Evolutionary conservation across 2,797 vertebrate species (phyloP), one percentile per base, ranked within the genome.

Genomic region (Triplophysa yarkandensis): DNA sequence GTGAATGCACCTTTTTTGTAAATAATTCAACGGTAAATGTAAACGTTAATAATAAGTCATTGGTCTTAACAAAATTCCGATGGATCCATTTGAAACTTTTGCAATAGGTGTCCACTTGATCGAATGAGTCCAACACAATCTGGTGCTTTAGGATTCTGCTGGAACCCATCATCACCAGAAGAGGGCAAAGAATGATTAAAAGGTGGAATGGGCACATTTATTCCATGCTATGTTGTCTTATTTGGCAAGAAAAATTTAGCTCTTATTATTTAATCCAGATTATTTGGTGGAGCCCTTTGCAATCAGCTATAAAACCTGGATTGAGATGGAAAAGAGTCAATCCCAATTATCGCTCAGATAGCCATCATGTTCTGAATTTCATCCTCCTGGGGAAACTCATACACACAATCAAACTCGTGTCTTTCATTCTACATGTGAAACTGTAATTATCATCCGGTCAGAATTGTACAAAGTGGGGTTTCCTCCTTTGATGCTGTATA

Each of bases 181-280:
- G 77, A 71, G 80, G 71, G 80, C 72, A 74, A 43, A 76, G 6
- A 10, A 68, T 54, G 30, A 23, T 48, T 46, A 36, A n/a, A n/a
- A 58, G n/a, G 17, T 8, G 28, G 7, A 30, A 61, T 3, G 17
- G 28, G 52, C 36, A 71, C 43, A 10, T 34, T n/a, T 54, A 63
- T 67, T 23, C 54, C 54, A 44, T 50, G 28, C 19, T 27, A 36
- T 19, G 48, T 14, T 54, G 55, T 58, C 16, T n/a, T 57, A n/a
- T n/a, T n/a, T n/a, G n/a, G n/a, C n/a, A n/a, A n/a, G n/a, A n/a
- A n/a, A n/a, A n/a, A n/a, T n/a, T n/a, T n/a, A n/a, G n/a, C n/a
- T n/a, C n/a, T n/a, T n/a, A n/a, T n/a, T n/a, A n/a, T 52, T 25
- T 5, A 52, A 2, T 27, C 16, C 23, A 27, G 25, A 28, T 13